Percentiles rank a stretch among this genome's conserved stretches.
phyloP scores from a whole-genome alignment of 2,888 invertebrate species.

The Nowickia ferox region DNA sequence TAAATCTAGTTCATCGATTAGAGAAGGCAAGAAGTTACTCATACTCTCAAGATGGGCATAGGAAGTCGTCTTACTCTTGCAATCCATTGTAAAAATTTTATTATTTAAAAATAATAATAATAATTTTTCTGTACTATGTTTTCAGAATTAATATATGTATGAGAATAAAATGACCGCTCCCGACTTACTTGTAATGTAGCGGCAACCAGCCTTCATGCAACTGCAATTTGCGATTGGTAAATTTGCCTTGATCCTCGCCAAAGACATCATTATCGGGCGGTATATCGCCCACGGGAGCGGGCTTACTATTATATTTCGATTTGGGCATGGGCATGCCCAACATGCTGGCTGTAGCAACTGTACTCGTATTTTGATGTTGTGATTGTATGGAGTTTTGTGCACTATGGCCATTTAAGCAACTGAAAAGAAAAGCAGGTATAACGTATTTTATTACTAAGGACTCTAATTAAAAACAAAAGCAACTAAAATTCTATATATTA shows the following conservation, averaged over 20 bases:
- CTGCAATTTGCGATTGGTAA: conserved; percentile 78
- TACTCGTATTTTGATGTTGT: conserved; percentile 65
- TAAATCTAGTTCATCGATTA: too few species aligned
- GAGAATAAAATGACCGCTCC: not conserved
- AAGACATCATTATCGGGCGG: conserved; percentile 75
- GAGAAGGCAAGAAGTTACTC: too few species aligned
- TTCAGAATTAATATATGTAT: not conserved
- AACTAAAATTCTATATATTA: too few species aligned
- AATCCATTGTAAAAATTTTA: too few species aligned
- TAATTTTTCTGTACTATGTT: too few species aligned
- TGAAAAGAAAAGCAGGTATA: conserved; percentile 70
- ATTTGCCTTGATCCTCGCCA: conserved; percentile 75
- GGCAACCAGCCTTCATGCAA: conserved; percentile 83
- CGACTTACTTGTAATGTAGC: conserved; percentile 81
- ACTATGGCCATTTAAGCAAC: conserved; percentile 77
- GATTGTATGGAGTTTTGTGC: conserved; percentile 44
- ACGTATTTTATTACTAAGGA: not conserved
- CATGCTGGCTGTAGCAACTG: conserved; percentile 76
- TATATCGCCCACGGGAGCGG: conserved; percentile 78
- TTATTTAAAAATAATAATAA: too few species aligned
- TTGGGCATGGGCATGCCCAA: conserved; percentile 73
- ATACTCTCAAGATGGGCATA: too few species aligned
- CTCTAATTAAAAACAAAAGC: conserved; percentile 38
- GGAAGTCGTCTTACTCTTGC: too few species aligned
- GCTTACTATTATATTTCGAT: conserved; percentile 63